Evolutionary conservation across 2,888 invertebrate species (phyloP), one percentile per base, ranked within the genome.

Genomic region (Drosophila eohydei): DNA sequence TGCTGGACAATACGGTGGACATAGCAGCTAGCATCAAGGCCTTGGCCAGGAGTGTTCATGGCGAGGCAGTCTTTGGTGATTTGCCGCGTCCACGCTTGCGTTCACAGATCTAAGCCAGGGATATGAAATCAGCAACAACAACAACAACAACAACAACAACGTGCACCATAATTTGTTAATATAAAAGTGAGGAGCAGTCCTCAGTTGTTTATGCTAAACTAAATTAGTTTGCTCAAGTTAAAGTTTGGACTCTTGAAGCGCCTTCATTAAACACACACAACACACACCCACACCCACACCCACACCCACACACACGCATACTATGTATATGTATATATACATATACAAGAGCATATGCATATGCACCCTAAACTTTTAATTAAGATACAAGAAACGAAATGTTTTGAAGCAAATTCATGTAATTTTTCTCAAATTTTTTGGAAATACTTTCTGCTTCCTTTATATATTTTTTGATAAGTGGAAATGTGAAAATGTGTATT

Each of bases 11-110:
- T 88, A 95, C 96, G 36, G 94, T 95, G 73, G 97, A 97, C 92
- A 98, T 98, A 91, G 97, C 97, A 76, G 97, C 97, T 48, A 97
- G 97, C 92, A 98, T 98, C 92, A 96, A 97, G 93, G 97, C 97
- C n/a, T 93, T 98, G 88, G 97, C 98, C 26, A 96, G 96, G 88
- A 98, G 97, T 84, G 97, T 98, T 71, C 97, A 97, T 93, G 97
- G 96, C 71, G 97, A 97, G 93, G 94, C 95, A 30, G 96, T 97
- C 81, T 98, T 97, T 93, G 96, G 96, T 26, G 98, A 98, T 90
- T 93, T 98, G 91, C 98, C 98, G 48, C 94, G 96, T 73, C 97
- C 97, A 75, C 95, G 97, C 90, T 96, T 97, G 94, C 96, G 96
- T 92, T 96, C 96, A 74, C 96, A 96, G 94, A 96, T 97, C 94